A percentile compares a stretch with the other conserved stretches of the same genome.
Conservation (phyloP, 2,113 vertebrate species). For the Myotis brandtii region DNA sequence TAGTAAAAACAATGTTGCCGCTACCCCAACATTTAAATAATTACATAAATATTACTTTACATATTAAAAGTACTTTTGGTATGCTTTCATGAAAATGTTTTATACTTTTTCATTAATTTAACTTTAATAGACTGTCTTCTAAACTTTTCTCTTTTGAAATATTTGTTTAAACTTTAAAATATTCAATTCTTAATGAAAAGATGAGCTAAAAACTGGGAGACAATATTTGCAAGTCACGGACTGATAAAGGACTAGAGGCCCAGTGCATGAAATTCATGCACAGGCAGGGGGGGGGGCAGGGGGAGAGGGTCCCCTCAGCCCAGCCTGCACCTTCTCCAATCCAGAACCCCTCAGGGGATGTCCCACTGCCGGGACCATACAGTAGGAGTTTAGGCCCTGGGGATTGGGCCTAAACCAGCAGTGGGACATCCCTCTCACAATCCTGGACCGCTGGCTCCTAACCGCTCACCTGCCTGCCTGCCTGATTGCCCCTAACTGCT, state of each 20-base stretch:
- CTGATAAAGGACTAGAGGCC: not conserved
- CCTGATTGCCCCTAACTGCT: too few species aligned
- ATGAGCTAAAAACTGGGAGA: not conserved
- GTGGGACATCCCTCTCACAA: too few species aligned
- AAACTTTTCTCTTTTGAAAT: not conserved
- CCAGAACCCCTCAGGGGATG: too few species aligned
- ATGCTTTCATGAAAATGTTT: not conserved
- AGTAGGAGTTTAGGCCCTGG: too few species aligned
- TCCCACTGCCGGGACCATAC: too few species aligned
- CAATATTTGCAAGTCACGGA: not conserved
- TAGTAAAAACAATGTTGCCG: not conserved
- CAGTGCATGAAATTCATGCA: too few species aligned
- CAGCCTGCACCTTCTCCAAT: too few species aligned
- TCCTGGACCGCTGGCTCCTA: too few species aligned
- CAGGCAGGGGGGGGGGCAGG: too few species aligned
- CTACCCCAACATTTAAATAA: not conserved
- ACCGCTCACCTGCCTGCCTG: too few species aligned
- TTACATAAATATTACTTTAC: not conserved
- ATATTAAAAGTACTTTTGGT: not conserved
- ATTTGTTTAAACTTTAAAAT: not conserved
- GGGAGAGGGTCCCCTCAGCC: too few species aligned
- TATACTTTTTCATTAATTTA: not conserved
- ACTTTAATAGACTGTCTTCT: not conserved
- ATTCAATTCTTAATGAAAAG: not conserved
- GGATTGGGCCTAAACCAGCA: too few species aligned